Evolutionary conservation across 1,140 invertebrate species (phyloP).

Genomic region (Neodiprion pinetum): DNA sequence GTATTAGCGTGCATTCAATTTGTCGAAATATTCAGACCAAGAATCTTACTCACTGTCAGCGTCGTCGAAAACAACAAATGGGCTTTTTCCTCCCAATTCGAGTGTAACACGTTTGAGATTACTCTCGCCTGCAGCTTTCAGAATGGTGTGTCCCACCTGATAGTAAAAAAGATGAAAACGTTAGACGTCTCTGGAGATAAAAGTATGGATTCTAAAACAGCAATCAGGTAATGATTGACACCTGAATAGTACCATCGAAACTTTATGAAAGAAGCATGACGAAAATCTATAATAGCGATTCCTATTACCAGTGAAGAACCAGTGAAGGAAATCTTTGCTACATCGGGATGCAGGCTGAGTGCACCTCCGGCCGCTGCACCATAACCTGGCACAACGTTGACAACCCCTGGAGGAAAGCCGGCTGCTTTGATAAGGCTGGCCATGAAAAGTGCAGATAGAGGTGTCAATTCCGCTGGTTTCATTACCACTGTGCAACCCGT

Average conservation of each 20-base stretch:
- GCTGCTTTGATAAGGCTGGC: conserved; percentile 83
- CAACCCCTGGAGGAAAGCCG: conserved; percentile 88
- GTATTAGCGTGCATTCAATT: not conserved
- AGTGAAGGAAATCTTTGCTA: conserved; percentile 90
- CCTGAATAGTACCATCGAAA: conserved; percentile 4
- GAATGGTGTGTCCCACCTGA: conserved; percentile 79
- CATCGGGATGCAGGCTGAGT: conserved; percentile 75
- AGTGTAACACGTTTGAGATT: conserved; percentile 89
- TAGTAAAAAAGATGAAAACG: conserved; percentile 10
- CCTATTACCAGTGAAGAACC: conserved; percentile 77
- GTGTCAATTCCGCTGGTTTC: conserved; percentile 95
- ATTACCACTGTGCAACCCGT: conserved; percentile 86
- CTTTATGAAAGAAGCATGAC: conserved; percentile 10
- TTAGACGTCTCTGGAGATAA: not conserved
- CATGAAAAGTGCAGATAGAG: conserved; percentile 83
- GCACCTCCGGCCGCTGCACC: conserved; percentile 85
- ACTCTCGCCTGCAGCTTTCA: conserved; percentile 73
- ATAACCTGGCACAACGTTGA: conserved; percentile 86
- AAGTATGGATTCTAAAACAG: conserved; percentile 15
- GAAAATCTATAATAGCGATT: conserved; percentile 19
- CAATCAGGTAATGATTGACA: conserved; percentile 14
- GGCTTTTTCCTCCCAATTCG: conserved; percentile 91
- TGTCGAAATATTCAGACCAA: not conserved
- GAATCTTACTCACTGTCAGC: conserved; percentile 66
- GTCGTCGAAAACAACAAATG: conserved; percentile 85